phyloP scores from a whole-genome alignment of 2,797 vertebrate species.

The Sylvilagus floridanus region DNA sequence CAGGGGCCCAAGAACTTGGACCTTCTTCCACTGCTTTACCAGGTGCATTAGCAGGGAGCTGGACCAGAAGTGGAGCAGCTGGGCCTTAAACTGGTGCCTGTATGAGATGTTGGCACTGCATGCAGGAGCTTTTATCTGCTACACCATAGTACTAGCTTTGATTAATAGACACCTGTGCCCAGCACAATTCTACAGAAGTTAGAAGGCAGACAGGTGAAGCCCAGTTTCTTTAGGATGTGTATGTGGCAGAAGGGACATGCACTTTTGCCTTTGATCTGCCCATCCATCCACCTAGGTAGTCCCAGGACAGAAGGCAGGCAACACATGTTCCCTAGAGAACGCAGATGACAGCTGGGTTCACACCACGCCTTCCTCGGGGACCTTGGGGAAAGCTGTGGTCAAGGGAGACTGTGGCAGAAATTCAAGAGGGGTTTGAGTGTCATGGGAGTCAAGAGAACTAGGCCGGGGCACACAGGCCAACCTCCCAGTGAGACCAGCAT shows the following conservation, averaged over 20 bases:
- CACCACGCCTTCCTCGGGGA: not conserved
- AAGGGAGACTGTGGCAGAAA: not conserved
- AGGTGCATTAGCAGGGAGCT: too few species aligned
- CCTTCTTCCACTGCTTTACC: too few species aligned
- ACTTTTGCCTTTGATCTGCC: not conserved
- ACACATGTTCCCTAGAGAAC: not conserved
- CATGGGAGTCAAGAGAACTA: not conserved
- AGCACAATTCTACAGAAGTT: not conserved
- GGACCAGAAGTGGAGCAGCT: too few species aligned
- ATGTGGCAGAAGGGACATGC: too few species aligned
- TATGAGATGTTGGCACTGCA: too few species aligned
- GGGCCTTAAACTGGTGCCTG: too few species aligned
- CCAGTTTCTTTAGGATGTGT: not conserved
- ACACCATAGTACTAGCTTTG: too few species aligned
- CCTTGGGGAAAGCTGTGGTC: not conserved
- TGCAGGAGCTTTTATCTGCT: too few species aligned
- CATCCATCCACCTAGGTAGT: not conserved
- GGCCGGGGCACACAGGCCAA: not conserved
- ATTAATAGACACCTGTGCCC: not conserved
- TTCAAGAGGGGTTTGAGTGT: not conserved
- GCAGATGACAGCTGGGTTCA: not conserved
- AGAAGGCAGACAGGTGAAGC: not conserved
- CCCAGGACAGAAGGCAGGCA: not conserved
- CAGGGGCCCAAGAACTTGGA: too few species aligned
- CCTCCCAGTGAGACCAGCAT: not conserved